A percentile compares a stretch with the other conserved stretches of the same genome.
Evolutionary conservation across 2,888 invertebrate genomes (phyloP).

Genomic region (Ellobium chinense): DNA sequence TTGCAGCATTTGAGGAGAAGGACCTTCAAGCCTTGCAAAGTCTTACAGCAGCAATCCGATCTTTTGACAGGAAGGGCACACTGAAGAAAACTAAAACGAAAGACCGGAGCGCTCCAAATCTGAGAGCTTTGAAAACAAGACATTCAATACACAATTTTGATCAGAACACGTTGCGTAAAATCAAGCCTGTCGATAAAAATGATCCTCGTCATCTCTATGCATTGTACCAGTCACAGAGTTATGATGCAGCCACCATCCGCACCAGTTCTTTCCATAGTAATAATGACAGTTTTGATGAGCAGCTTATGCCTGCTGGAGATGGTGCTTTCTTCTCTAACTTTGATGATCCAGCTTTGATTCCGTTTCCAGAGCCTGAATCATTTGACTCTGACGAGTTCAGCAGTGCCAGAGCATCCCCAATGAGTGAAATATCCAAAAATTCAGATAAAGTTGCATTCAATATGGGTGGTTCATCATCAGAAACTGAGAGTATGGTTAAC

Average conservation of each 20-base stretch:
- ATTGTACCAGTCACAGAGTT: conserved; percentile 28
- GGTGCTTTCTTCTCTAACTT: background rate
- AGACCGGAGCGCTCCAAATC: conserved; percentile 55
- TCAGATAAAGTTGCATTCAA: too few relatives aligned
- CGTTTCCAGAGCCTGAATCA: background rate
- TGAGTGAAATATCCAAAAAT: too few relatives aligned
- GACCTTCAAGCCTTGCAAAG: conserved; percentile 57
- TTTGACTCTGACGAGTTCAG: background rate
- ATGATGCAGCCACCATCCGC: background rate
- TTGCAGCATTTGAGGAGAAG: conserved; percentile 61
- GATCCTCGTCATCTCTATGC: conserved; percentile 64
- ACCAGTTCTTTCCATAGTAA: background rate
- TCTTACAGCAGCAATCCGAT: conserved; percentile 58
- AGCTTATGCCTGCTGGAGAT: conserved; percentile 28
- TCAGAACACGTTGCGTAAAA: conserved; percentile 56
- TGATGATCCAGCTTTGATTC: conserved; percentile 13
- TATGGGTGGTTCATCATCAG: too few relatives aligned
- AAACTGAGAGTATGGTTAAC: too few relatives aligned
- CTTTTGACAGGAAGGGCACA: conserved; percentile 57
- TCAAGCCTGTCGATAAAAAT: conserved; percentile 60
- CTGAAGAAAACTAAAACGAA: conserved; percentile 55
- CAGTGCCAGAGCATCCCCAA: too few relatives aligned
- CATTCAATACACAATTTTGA: conserved; percentile 65
- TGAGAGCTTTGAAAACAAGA: conserved; percentile 53
- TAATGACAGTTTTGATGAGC: conserved; percentile 9